Conservation (phyloP, 2,797 vertebrate genomes). For the Florisuga fusca region DNA sequence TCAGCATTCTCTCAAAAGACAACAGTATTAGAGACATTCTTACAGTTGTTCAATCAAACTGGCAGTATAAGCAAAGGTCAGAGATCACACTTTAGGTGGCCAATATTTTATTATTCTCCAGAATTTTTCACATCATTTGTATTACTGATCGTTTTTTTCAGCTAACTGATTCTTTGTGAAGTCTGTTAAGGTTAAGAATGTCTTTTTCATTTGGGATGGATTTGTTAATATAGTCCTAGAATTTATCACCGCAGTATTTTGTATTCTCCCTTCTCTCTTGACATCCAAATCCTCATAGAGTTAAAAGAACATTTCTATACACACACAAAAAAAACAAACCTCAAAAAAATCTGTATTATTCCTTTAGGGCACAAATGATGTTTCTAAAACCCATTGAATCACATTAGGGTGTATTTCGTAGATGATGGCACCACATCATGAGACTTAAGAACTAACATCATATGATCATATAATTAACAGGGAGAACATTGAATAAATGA, state of each 20-base stretch:
- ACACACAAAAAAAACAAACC: neutral
- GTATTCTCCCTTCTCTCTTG: neutral
- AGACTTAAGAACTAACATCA: neutral
- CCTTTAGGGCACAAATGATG: neutral
- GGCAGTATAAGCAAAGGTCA: neutral
- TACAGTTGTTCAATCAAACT: neutral
- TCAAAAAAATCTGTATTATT: neutral
- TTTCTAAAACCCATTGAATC: neutral
- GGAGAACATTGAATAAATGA: neutral
- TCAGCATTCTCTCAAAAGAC: neutral
- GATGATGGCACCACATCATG: neutral
- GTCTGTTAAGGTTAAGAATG: neutral
- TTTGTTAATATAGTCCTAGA: neutral
- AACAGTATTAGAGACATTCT: neutral
- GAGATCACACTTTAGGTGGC: neutral
- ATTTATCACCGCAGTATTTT: neutral
- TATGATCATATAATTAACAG: neutral
- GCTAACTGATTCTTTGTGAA: neutral
- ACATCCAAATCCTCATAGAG: neutral
- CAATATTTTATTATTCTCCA: slow-evolving; percentile 12
- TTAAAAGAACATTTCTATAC: neutral
- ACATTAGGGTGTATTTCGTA: neutral
- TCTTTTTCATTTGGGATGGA: neutral
- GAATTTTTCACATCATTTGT: neutral
- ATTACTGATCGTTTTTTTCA: neutral